Evolutionary conservation across 2,797 vertebrate species (phyloP).

Genomic region (Hapalemur alaotrensis): DNA sequence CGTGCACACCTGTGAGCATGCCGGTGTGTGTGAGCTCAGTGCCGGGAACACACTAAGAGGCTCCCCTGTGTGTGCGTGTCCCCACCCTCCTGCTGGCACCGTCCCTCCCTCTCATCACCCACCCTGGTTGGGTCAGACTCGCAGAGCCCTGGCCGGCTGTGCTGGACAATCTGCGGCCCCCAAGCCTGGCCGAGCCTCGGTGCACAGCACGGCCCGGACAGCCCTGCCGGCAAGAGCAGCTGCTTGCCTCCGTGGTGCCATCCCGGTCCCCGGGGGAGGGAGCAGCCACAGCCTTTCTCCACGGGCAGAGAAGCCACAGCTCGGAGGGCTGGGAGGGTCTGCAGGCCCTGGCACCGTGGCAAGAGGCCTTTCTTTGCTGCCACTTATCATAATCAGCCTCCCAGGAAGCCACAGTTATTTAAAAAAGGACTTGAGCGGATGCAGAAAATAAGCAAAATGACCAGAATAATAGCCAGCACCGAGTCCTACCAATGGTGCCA

Average conservation of each 20-base stretch:
- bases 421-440: neutral
- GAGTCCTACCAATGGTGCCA: no score
- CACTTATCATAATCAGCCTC: neutral
- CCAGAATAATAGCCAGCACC: fast-evolving
- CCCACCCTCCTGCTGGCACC: fast-evolving
- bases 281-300: fast-evolving
- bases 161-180: neutral
- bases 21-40: fast-evolving
- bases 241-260: fast-evolving
- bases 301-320: fast-evolving
- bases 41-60: neutral
- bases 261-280: fast-evolving
- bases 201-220: fast-evolving
- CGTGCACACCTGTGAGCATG: no score
- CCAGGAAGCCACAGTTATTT: neutral
- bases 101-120: fast-evolving
- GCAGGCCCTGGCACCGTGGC: fast-evolving
- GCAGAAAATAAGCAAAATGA: neutral
- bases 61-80: fast-evolving
- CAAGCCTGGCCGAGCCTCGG: fast-evolving
- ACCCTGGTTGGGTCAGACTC: neutral
- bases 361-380: neutral
- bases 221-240: neutral
- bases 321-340: neutral
- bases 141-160: fast-evolving